These are phyloP conservation scores for Propithecus perrieri DNA, from an alignment of 2,797 vertebrate genomes.

Conservation along the genomic window DNA sequence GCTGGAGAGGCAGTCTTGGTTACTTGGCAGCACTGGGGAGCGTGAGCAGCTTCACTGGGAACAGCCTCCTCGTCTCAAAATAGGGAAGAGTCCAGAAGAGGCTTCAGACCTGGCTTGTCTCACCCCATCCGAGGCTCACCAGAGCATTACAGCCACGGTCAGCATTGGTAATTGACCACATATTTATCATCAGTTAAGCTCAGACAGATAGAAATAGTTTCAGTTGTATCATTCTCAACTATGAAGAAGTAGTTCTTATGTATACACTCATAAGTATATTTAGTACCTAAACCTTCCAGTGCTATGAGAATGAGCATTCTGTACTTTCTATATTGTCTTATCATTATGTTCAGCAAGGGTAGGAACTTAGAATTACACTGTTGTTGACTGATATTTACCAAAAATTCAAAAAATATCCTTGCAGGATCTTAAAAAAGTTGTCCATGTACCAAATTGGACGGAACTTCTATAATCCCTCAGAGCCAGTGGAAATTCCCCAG, in stretches of 20 bases:
- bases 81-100: background rate
- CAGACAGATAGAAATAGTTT: background rate
- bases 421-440: constrained; percentile 81
- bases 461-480: constrained; percentile 81
- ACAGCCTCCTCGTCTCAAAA: background rate
- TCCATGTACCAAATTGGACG: constrained; percentile 81
- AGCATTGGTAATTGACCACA: background rate
- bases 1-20: background rate
- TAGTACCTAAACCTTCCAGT: background rate
- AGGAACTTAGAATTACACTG: background rate
- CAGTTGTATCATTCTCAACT: background rate
- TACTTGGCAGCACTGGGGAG: background rate
- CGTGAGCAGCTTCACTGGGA: background rate
- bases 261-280: background rate
- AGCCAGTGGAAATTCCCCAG: constrained; percentile 80
- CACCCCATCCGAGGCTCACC: background rate
- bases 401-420: constrained; percentile 51
- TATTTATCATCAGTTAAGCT: background rate
- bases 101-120: background rate
- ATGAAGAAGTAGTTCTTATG: background rate
- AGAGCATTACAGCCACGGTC: background rate
- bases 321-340: background rate
- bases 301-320: background rate
- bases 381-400: background rate
- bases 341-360: background rate